Base-by-base conservation (phyloP, 2,113 vertebrate genomes). In the Aspiorhynchus laticeps region DNA sequence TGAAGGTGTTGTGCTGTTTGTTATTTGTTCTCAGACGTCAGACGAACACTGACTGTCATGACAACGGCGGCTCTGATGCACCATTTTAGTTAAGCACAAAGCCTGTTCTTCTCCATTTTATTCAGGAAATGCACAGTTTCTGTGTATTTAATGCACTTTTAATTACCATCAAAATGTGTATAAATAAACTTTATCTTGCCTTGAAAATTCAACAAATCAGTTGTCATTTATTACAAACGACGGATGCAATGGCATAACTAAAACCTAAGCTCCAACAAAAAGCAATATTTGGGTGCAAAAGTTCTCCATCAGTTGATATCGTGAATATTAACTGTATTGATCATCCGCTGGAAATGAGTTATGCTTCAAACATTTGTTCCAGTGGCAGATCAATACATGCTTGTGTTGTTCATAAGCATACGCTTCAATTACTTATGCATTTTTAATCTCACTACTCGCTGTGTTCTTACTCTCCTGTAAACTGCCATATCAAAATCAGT, bases 401-500 rank as follows among this genome's bases (percentile, higher is more conserved):
- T 19, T 46, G 59, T 82, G 80, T 31, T 82, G 59, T 46, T 82
- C 28, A 71, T 71, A 53, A 83, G 17, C 80, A 71, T 71, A 36
- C 36, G 11, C 65, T 51, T 51, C 11, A 51, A n/a, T 51, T 51
- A 46, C 10, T 48, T 9, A 43, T 31, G 61, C 26, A 21, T 81
- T 65, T 65, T 63, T 12, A 28, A 65, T 43, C 38, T 43, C 38
- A 11, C 15, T 28, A 41, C 38, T 82, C 6, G n/a, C 38, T 11
- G 14, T 28, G 38, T 31, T 81, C 36, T 26, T 33, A 28, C 14
- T 31, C n/a, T 14, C 77, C 31, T 80, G 28, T 63, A 61, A 69
- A 83, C 41, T 81, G 65, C 56, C 48, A 41, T 48, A 21, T 61
- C 48, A 88, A 77, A 78, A 56, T 65, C 41, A 36, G 33, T 78